Base-by-base conservation (phyloP, 2,888 invertebrate genomes). In the Zelleria hepariella region DNA sequence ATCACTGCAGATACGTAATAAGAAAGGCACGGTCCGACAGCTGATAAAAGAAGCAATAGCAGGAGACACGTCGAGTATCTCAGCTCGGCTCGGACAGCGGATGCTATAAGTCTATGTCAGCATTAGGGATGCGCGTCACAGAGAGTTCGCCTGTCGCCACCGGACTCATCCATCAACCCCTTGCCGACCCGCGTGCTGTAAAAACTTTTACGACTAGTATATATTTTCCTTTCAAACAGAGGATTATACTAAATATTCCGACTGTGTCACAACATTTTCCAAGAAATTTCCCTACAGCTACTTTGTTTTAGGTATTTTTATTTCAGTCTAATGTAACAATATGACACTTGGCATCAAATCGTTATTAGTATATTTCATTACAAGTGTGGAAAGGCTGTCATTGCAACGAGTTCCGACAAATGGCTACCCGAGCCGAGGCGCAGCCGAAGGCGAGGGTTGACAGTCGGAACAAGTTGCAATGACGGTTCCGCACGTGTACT, bases 131-230 rank as follows among this genome's bases (percentile, higher is more conserved):
- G 77, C 75, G 70, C 74, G 80, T 78, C 82, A n/a, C n/a, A 75
- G 74, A 75, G 66, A 67, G 70, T 71, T 71, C 69, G 72, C 68
- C 70, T 79, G 82, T 79, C 80, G 74, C 73, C 32, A 15, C 65
- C 72, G 66, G 68, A 66, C 78, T 78, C 81, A 83, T 83, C 80
- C 74, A 82, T 84, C 82, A 82, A 78, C 79, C 80, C 74, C 32
- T 78, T 75, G 70, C 66, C 69, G 65, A 67, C 68, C 69, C 67
- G 62, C 57, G 18, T 10, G 51, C 20, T 51, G 10, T 23, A 20
- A 51, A 20, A 51, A 51, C 51, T 51, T 42, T 42, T 51, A 51
- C 51, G 20, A 20, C 10, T 51, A 42, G 10, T 42, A 1, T 32
- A 3, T 42, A 10, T 42, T 42, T 42, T 42, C 32, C 15, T 42